These are phyloP conservation scores for Agriopis marginaria DNA, from an alignment of 2,888 invertebrate genomes.

Conservation along the genomic window DNA sequence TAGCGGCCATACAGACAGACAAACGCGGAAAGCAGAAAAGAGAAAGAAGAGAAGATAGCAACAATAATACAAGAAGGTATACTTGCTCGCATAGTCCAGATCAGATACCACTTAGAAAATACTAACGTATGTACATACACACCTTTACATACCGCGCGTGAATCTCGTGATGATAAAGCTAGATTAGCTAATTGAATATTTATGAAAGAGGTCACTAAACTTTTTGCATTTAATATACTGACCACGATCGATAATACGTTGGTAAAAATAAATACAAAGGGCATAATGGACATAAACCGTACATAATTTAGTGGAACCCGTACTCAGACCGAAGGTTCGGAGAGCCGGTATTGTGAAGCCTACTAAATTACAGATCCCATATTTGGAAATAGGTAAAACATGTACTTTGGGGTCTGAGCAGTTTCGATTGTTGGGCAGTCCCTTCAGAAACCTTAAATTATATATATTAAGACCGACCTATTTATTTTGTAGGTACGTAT, in stretches of 20 bases:
- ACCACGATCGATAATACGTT: conserved; percentile 34
- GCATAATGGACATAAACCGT: conserved; percentile 40
- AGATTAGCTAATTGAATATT: too few species aligned
- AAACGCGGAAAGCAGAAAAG: too few species aligned
- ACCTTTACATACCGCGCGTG: background rate
- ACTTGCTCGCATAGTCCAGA: too few species aligned
- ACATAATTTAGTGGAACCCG: conserved; percentile 41
- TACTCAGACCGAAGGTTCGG: conserved; percentile 30
- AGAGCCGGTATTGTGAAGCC: conserved; percentile 24
- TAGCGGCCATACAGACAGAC: too few species aligned
- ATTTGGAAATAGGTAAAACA: conserved; percentile 22
- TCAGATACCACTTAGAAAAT: too few species aligned
- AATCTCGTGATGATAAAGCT: background rate
- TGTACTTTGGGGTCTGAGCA: conserved; percentile 2
- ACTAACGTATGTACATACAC: too few species aligned
- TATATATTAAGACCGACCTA: background rate
- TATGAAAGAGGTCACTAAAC: background rate
- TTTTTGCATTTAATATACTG: background rate
- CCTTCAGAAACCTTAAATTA: conserved; percentile 14
- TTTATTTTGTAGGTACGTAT: too few species aligned
- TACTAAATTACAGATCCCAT: conserved; percentile 24
- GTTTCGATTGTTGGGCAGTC: conserved; percentile 4
- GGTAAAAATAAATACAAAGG: conserved; percentile 41
- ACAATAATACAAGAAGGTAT: too few species aligned
- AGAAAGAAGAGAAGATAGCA: too few species aligned